Evolutionary conservation across 2,113 vertebrate species (phyloP).

Genomic region (Coregonus clupeaformis): DNA sequence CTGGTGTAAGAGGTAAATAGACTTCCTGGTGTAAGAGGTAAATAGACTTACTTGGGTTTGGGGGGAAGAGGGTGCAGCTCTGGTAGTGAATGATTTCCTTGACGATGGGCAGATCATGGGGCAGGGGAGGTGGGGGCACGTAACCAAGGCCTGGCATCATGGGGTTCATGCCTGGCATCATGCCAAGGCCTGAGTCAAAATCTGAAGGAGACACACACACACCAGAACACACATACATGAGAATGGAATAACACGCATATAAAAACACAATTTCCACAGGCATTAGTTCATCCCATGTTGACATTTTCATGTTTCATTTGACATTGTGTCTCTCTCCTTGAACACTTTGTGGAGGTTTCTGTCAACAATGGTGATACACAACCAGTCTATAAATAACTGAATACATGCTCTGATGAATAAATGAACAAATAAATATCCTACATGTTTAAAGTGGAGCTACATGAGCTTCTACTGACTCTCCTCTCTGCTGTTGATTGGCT

Average conservation of each 20-base stretch:
- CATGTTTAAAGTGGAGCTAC: conserved; percentile 56
- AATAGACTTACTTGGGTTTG: conserved; percentile 87
- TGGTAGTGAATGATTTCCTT: conserved; percentile 99
- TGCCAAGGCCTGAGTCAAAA: conserved; percentile 88
- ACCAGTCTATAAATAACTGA: conserved; percentile 41
- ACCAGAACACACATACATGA: conserved; percentile 16
- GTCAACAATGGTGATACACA: conserved; percentile 45
- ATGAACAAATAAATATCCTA: conserved; percentile 52
- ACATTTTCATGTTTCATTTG: conserved; percentile 21
- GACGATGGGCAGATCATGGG: conserved; percentile 85
- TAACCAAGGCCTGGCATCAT: conserved; percentile 92
- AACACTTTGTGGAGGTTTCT: conserved; percentile 19
- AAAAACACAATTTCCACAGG: neutral
- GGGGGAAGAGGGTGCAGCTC: conserved; percentile 94
- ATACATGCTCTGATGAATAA: conserved; percentile 57
- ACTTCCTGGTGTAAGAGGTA: neutral
- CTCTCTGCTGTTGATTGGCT: neutral
- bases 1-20: too few relatives aligned
- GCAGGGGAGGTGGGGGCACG: conserved; percentile 80
- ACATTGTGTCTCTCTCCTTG: conserved; percentile 13
- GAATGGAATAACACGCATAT: conserved; percentile 8
- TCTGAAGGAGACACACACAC: conserved; percentile 65
- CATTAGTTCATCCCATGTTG: neutral
- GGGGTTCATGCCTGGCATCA: conserved; percentile 93
- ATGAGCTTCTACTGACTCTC: conserved; percentile 25